Base-by-base conservation (phyloP, 2,113 vertebrate genomes). In the Percina caprodes region DNA sequence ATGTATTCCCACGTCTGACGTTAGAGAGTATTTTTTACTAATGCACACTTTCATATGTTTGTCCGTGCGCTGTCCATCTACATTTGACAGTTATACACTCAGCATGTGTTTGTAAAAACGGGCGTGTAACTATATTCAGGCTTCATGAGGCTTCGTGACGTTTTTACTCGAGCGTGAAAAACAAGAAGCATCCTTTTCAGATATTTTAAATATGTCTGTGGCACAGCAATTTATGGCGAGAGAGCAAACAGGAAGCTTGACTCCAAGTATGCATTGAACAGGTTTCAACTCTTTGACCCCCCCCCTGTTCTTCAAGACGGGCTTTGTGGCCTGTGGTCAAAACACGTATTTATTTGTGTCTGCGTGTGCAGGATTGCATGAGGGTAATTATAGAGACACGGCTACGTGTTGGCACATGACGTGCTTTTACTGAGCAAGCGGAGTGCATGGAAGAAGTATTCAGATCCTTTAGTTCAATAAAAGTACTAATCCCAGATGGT, bases 281-380 rank as follows among this genome's bases (percentile, higher is more conserved):
- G 24, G 51, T 77, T 87, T 91, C 83, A 86, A 90, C 90, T 85
- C 90, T 73, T 58, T 87, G 83, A 91, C 86, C 86, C 89, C 60
- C 2, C 89, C 60, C 2, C 83, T 46, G 79, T 60, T 77, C 71
- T 61, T 76, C 51, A 69, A 54, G 73, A 63, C 62, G 1, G 54
- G 24, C 79, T 85, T 80, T 52, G 81, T 73, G 86, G 79, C 81
- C 77, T 76, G 82, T 80, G 88, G 76, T 88, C 9, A 23, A 83
- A 90, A 82, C 67, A 49, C 56, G 68, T 62, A 76, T 90, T 80
- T 88, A 79, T 88, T 77, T 72, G 58, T 77, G 69, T 80, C 56
- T 65, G 52, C 58, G 46, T 65, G 59, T 55, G 77, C 46, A 52
- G 59, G 61, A 71, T 77, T 6, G 66, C 69, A 71, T 24, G 13